Evolutionary conservation across 2,113 vertebrate species (phyloP), one percentile per base, ranked within the genome.

Genomic region (Corythaixoides concolor): DNA sequence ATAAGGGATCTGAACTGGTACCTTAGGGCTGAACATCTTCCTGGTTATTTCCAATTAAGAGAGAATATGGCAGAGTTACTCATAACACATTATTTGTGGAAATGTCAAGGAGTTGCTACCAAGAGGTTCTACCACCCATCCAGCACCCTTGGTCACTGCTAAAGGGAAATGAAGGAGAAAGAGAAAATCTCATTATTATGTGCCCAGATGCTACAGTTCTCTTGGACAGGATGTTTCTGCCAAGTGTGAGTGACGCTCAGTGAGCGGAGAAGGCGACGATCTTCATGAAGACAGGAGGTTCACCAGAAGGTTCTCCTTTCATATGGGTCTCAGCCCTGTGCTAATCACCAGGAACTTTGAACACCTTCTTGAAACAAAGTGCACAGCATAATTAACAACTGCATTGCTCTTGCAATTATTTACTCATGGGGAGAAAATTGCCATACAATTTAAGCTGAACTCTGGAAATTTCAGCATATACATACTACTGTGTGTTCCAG

Each of bases 201-300:
- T 30, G 56, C 33, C 23, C 5, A 18, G 17, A 12, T 24, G 20
- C 17, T 15, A 6, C 3, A 1, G 58, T 92, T 84, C 47, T 77
- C 83, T 73, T 62, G 26, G 26, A 30, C 4, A 32, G 18, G 60
- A 10, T 0, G 0, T 17, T 93, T 49, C 68, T 39, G 14, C 27
- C 15, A 49, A 18, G 19, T 26, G 7, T 22, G 21, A 55, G 15
- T 20, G 28, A 35, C 15, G 6, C 39, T 30, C 11, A 66, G 20
- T 32, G 45, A 55, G 59, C 10, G 3, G 50, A 85, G 58, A 49
- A 30, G 32, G 59, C 11, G 15, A 30, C 35, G 10, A 9, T 50
- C n/a, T 60, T 79, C 33, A 7, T 15, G 24, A 63, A 69, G 30
- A 33, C 3, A 37, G 16, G 17, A 64, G 47, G 8, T 18, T 83